phyloP scores from a whole-genome alignment of 2,797 vertebrate genomes.

The Paedocypris micromegethes region DNA sequence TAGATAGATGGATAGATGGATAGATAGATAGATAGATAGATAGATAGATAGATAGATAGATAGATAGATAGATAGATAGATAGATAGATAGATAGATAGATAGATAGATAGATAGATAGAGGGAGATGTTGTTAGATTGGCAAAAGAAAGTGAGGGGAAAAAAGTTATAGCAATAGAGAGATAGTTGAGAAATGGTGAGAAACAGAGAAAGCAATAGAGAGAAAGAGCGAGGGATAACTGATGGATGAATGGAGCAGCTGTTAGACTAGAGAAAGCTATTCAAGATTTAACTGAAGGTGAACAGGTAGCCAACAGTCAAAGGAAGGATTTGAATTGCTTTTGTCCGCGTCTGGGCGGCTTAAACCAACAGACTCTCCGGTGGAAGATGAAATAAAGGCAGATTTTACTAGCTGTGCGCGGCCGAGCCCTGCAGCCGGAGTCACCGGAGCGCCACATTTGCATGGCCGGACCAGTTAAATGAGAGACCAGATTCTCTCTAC shows the following conservation, averaged over 20 bases:
- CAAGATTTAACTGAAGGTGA: constrained; percentile 43
- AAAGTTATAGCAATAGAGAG: background rate
- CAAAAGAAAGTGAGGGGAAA: background rate
- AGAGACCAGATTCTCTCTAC: constrained; percentile 68
- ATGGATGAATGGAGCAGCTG: constrained; percentile 36
- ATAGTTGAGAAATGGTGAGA: too few relatives aligned
- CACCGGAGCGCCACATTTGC: constrained; percentile 70
- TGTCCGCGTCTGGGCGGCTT: constrained; percentile 47
- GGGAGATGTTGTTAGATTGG: too few relatives aligned
- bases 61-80: too few relatives aligned
- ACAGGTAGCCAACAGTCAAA: constrained; percentile 51
- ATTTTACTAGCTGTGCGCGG: constrained; percentile 73
- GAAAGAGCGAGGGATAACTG: constrained; percentile 11
- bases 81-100: too few relatives aligned
- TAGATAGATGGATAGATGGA: too few relatives aligned
- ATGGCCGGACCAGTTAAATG: constrained; percentile 73
- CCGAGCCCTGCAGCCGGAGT: constrained; percentile 63
- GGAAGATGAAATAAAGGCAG: constrained; percentile 49
- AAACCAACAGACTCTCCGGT: constrained; percentile 57
- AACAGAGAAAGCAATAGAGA: too few relatives aligned
- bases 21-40: too few relatives aligned
- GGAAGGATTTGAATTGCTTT: constrained; percentile 57
- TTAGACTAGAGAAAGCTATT: constrained; percentile 32
- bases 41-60: too few relatives aligned
- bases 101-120: too few relatives aligned